Base-by-base conservation (phyloP, 2,888 invertebrate species). In the Sylvicola fuscatus region DNA sequence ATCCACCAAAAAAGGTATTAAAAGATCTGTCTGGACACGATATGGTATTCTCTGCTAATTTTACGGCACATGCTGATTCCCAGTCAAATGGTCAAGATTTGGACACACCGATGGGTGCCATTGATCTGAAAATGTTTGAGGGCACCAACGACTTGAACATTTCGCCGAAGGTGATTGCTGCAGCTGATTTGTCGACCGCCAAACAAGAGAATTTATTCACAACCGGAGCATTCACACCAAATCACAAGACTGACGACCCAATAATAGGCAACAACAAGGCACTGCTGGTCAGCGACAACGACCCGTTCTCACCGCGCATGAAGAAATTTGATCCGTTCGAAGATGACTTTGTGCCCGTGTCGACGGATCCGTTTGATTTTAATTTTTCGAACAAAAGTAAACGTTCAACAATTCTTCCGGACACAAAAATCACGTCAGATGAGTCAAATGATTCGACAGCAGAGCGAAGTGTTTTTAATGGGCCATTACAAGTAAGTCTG, bases 1-100 rank as follows among this genome's bases (percentile, higher is more conserved):
- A 89, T 62, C 89, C 89, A 46, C 86, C 87, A 47, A 86, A 87
- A 65, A 86, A 84, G 64, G 80, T 82, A 42, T 70, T 89, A 48
- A 86, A 87, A 64, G 89, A 89, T 61, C 65, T 89, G 31, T 54
- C 58, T 3, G 53, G 61, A 42, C 53, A 38, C 28, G 39, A 43
- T 31, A 36, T 34, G 10, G 32, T 32, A 14, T 46, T 46, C 37
- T 38, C 42, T 26, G 43, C 46, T 2, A 43, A 37, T 17, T 42
- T 42, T 32, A 28, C 39, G 13, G n/a, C 36, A 12, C 32, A 14
- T 16, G 14, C n/a, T 10, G 34, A 27, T 14, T 34, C 34, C n/a
- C 17, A 14, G n/a, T 21, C 13, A 3, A 29, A 34, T n/a, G 16
- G 15, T 12, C 10, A 33, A 17, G 30, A 29, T 21, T 3, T 3